Evolutionary conservation across 2,888 invertebrate species (phyloP).

Genomic region (Leucoptera coffeella): DNA sequence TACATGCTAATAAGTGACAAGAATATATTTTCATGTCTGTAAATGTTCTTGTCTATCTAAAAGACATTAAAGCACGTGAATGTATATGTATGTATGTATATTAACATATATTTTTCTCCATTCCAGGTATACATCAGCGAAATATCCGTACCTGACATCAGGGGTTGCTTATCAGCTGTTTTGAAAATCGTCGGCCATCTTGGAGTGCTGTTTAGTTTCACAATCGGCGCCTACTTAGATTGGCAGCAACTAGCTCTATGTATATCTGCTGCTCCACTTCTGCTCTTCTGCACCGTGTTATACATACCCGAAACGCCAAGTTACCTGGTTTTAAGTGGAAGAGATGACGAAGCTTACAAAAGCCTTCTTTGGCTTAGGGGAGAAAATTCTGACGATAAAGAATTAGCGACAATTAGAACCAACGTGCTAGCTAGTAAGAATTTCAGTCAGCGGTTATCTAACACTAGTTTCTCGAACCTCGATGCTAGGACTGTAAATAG

Average conservation of each 20-base stretch:
- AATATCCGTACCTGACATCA: slow-evolving; percentile 78
- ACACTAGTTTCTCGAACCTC: slow-evolving; percentile 31
- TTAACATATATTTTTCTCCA: slow-evolving; percentile 6
- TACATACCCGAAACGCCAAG: slow-evolving; percentile 88
- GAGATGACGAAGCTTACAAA: slow-evolving; percentile 57
- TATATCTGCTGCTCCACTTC: slow-evolving; percentile 70
- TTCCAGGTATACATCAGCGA: slow-evolving; percentile 84
- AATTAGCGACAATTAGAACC: slow-evolving; percentile 64
- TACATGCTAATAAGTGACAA: no score
- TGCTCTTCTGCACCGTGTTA: slow-evolving; percentile 68
- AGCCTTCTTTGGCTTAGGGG: slow-evolving; percentile 79
- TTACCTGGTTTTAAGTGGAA: slow-evolving; percentile 69
- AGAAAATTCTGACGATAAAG: slow-evolving; percentile 69
- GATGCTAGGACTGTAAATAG: slow-evolving; percentile 41
- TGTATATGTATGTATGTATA: no score
- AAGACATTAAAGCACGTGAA: no score
- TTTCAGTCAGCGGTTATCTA: slow-evolving; percentile 38
- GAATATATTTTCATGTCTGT: no score
- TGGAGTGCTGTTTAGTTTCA: slow-evolving; percentile 78
- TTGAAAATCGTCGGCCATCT: slow-evolving; percentile 81
- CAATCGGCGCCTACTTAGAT: slow-evolving; percentile 74
- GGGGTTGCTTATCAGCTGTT: slow-evolving; percentile 81
- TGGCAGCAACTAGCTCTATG: slow-evolving; percentile 81
- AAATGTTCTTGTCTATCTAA: no score
- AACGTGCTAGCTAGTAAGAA: slow-evolving; percentile 57